phyloP scores from a whole-genome alignment of 2,113 vertebrate genomes.

The Pampusana beccarii region DNA sequence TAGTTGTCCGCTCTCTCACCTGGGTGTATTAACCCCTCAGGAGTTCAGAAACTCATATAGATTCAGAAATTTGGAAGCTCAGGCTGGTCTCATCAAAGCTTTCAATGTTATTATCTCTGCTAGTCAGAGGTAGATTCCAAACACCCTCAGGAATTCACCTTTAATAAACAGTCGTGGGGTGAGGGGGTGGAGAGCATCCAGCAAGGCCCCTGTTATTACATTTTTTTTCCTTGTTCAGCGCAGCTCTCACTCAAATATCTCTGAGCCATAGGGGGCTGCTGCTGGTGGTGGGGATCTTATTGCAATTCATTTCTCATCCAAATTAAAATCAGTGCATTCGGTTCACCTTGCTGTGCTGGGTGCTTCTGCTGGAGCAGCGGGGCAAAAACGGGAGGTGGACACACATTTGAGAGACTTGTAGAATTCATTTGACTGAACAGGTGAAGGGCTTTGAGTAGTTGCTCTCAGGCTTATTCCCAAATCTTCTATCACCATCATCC shows the following conservation, averaged over 20 bases:
- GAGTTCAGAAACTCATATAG: neutral
- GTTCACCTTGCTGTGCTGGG: slow-evolving; percentile 51
- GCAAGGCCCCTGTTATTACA: neutral
- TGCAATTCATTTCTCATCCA: slow-evolving; percentile 40
- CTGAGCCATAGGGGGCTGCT: neutral
- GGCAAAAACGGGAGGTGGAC: neutral
- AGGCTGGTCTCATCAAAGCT: neutral
- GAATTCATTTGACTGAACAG: neutral
- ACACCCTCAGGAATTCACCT: slow-evolving; percentile 27
- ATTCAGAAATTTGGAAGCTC: slow-evolving; percentile 11
- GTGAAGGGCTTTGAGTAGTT: neutral
- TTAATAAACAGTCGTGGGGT: neutral
- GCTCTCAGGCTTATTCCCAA: neutral
- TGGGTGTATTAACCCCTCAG: neutral
- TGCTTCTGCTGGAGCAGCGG: slow-evolving; percentile 13
- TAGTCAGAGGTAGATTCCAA: neutral
- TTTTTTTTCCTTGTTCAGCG: neutral
- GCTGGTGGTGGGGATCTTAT: neutral
- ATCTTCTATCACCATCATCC: neutral
- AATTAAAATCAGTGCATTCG: slow-evolving; percentile 48
- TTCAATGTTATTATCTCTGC: neutral
- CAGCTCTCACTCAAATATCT: neutral
- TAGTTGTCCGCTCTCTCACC: neutral
- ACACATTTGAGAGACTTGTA: neutral
- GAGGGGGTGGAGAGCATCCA: neutral